Base-by-base conservation (phyloP, 2,888 invertebrate genomes). In the Campopleginae sp. region DNA sequence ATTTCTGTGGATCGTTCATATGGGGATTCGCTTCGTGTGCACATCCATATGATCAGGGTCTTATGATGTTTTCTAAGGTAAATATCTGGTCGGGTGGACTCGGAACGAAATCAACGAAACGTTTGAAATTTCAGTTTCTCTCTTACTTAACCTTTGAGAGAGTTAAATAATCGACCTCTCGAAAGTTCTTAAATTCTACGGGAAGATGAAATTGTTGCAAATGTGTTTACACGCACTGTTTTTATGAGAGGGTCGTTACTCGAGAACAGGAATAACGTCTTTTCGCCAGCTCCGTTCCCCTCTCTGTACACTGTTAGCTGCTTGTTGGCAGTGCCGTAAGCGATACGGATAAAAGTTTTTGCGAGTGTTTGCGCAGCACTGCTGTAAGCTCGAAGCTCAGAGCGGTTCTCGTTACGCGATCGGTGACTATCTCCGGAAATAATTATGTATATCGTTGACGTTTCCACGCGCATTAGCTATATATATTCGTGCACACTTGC, bases 401-500 rank as follows among this genome's bases (percentile, higher is more conserved):
- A 14, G 14, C n/a, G n/a, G 33, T 33, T 65, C 65, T 66, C 31
- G 77, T 81, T 81, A 84, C 58, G 80, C 77, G 80, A 84, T 84
- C 80, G 38, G 58, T 46, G 27, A 44, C 77, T 84, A 84, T 84
- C 84, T 72, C 76, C 79, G 83, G 75, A 80, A 84, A 75, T 71
- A 42, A 58, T 72, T 71, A 71, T 58, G 65, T 63, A 63, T 66
- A 76, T 72, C 63, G 61, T 48, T 65, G 76, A 48, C 42, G 54
- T 14, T 54, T 14, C 44, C 58, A 61, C 12, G 17, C n/a, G 68
- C 38, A 33, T 61, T 63, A 46, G 46, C 14, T 48, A 48, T 48
- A 61, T 44, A 72, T 1, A 23, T 54, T 23, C 14, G 10, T 38
- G n/a, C 27, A 31, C 33, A 19, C 7, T 51, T 17, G 46, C 23